Evolutionary conservation across 2,888 invertebrate genomes (phyloP), one percentile per base, ranked within the genome.

Genomic region (Corbicula japonica): DNA sequence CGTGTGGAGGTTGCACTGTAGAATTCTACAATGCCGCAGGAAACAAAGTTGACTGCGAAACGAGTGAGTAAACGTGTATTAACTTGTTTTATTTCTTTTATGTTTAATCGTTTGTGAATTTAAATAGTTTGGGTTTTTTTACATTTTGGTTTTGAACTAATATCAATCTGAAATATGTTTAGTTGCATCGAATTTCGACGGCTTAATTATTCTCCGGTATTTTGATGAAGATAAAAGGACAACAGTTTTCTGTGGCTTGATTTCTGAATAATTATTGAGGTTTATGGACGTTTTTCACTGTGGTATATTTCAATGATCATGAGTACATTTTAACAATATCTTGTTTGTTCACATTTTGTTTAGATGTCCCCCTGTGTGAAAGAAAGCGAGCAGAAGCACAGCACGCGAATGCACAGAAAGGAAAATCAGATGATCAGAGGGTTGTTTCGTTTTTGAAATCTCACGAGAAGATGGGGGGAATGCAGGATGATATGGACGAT

Each of bases 1-100:
- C 80, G 0, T 80, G 80, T 52, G 80, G 80, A 0, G 62, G 44
- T 2, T 80, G 80, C 32, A 34, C 23, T 3, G 65, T 56, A 26
- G 72, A 80, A 35, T 80, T 76, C 44, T 80, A 61, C 48, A 46
- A 72, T 46, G 26, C 28, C 3, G 44, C 56, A 6, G 70, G 61
- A 10, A 26, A 58, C 8, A 61, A 54, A 8, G 76, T 73, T 26
- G 35, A 80, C 52, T 80, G 80, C 32, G 21, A 18, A 18, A 48
- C 62, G 35, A 73, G 80, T 80, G 66, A 5, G 52, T 60, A 18
- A 10, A 21, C 26, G 26, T 23, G 46, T 48, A 12, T 52, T 26
- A 23, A n/a, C n/a, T n/a, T n/a, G n/a, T n/a, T n/a, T n/a, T n/a
- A n/a, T n/a, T n/a, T n/a, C n/a, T n/a, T n/a, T n/a, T n/a, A n/a